phyloP scores from a whole-genome alignment of 1,140 invertebrate genomes.

The Argopecten irradians region DNA sequence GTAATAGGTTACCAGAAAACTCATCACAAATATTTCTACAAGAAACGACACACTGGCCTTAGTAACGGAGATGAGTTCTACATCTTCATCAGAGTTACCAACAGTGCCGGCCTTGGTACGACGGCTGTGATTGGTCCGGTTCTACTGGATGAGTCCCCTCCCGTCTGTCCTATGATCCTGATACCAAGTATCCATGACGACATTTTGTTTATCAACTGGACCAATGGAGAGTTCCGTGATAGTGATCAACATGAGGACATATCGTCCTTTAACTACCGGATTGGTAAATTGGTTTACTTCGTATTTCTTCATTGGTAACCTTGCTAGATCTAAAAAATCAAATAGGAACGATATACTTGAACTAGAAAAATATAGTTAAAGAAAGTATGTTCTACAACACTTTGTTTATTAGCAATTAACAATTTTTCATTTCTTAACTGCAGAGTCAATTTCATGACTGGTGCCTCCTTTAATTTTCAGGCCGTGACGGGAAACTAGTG shows the following conservation, averaged over 20 bases:
- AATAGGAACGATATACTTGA: no score
- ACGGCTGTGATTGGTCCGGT: slow-evolving; percentile 52
- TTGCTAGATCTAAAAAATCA: no score
- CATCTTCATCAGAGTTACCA: slow-evolving; percentile 49
- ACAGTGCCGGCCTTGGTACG: slow-evolving; percentile 52
- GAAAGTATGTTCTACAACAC: no score
- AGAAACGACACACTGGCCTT: slow-evolving; percentile 45
- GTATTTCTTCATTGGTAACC: neutral
- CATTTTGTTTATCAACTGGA: slow-evolving; percentile 50
- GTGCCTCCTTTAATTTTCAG: neutral
- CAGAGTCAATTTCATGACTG: neutral
- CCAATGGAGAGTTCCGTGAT: slow-evolving; percentile 47
- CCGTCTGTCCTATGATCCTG: slow-evolving; percentile 33
- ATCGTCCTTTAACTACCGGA: slow-evolving; percentile 39
- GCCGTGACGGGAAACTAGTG: neutral
- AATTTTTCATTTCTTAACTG: no score
- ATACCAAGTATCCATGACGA: slow-evolving; percentile 20
- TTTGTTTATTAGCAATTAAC: neutral
- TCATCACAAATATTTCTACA: slow-evolving; percentile 36
- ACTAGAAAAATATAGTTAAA: no score
- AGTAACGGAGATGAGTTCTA: slow-evolving; percentile 49
- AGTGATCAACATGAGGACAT: slow-evolving; percentile 47
- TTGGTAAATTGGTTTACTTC: slow-evolving; percentile 45
- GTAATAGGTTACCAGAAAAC: slow-evolving; percentile 42
- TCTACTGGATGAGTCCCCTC: slow-evolving; percentile 59